A percentile compares a stretch with the other conserved stretches of the same genome.
Evolutionary conservation across 2,113 vertebrate species (phyloP).

Genomic region (Periophthalmodon schlosseri): DNA sequence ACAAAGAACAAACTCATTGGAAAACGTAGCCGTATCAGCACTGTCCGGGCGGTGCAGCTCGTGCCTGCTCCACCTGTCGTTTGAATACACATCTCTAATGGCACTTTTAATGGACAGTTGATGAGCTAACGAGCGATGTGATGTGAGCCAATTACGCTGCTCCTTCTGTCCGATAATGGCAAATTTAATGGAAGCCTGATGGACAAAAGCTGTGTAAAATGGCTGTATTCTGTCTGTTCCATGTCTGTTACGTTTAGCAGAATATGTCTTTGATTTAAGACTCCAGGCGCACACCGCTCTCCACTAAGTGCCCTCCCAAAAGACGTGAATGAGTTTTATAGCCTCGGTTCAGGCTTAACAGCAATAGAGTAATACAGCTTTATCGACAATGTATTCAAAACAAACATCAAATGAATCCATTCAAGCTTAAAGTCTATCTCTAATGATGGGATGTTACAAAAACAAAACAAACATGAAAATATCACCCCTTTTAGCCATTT

Average conservation of each 20-base stretch:
- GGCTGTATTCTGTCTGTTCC: not conserved
- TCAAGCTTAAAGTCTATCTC: not conserved
- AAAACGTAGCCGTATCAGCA: too few species aligned
- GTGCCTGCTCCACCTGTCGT: slow-evolving; percentile 8
- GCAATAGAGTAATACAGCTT: not conserved
- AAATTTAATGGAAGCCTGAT: slow-evolving; percentile 11
- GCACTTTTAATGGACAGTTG: slow-evolving; percentile 24
- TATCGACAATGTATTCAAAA: not conserved
- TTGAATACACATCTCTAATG: slow-evolving; percentile 6
- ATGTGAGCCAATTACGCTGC: slow-evolving; percentile 21
- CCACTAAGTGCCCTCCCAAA: not conserved
- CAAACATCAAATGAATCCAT: not conserved
- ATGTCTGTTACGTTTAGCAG: not conserved
- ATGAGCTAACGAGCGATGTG: slow-evolving; percentile 26
- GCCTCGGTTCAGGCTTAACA: not conserved
- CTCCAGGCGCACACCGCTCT: not conserved
- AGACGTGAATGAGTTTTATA: slow-evolving; percentile 5
- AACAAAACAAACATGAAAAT: not conserved
- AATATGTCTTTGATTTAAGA: not conserved
- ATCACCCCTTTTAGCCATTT: not conserved
- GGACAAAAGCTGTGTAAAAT: slow-evolving; percentile 8
- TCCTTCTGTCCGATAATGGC: slow-evolving; percentile 13
- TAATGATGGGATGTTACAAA: not conserved
- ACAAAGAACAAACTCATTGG: too few species aligned
- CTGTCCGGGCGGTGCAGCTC: not conserved